Conservation (phyloP, 2,113 vertebrate genomes). For the Thamnaconus septentrionalis region DNA sequence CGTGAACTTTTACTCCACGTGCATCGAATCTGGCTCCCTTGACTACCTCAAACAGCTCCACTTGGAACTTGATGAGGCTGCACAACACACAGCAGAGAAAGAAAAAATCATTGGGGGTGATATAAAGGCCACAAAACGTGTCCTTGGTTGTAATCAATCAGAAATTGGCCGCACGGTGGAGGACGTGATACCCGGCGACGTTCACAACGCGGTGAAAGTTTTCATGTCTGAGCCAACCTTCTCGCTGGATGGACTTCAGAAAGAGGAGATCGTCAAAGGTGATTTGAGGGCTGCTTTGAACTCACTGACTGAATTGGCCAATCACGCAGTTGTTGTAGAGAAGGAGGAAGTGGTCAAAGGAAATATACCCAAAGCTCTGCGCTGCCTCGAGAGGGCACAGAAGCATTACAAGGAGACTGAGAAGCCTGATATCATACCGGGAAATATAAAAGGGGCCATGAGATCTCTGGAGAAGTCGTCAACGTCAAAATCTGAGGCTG, state of each 20-base stretch:
- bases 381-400: slow-evolving; percentile 80
- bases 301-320: slow-evolving; percentile 81
- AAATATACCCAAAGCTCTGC: slow-evolving; percentile 77
- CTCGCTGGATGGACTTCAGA: slow-evolving; percentile 67
- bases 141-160: slow-evolving; percentile 73
- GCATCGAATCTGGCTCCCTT: slow-evolving; percentile 88
- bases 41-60: slow-evolving; percentile 87
- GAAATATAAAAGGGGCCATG: slow-evolving; percentile 82
- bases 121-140: slow-evolving; percentile 82
- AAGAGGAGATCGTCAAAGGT: slow-evolving; percentile 83
- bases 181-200: slow-evolving; percentile 86
- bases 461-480: slow-evolving; percentile 83
- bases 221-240: slow-evolving; percentile 81
- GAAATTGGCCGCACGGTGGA: slow-evolving; percentile 82
- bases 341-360: slow-evolving; percentile 85
- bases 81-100: slow-evolving; percentile 58
- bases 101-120: slow-evolving; percentile 83
- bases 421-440: slow-evolving; percentile 78
- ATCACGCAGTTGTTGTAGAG: slow-evolving; percentile 77
- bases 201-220: slow-evolving; percentile 81
- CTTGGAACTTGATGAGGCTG: slow-evolving; percentile 69
- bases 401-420: slow-evolving; percentile 72
- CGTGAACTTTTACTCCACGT: slow-evolving; percentile 89
- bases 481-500: slow-evolving; percentile 73
- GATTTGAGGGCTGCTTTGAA: slow-evolving; percentile 82